These are phyloP conservation scores for Andrena dorsata DNA, from an alignment of 2,888 invertebrate species.

Conservation along the genomic window DNA sequence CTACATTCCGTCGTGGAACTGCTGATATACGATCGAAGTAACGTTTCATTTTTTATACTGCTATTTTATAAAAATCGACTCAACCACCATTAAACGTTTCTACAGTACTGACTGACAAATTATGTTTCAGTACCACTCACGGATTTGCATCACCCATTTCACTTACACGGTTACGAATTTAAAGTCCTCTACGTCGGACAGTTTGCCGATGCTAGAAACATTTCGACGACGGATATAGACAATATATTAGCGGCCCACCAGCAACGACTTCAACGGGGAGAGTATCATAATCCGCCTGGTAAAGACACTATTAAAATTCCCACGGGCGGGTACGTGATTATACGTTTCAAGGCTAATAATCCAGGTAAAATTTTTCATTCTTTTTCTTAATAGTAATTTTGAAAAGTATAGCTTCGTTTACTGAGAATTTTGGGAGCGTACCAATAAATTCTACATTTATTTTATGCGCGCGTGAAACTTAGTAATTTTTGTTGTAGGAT, in stretches of 20 bases:
- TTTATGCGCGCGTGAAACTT: not conserved
- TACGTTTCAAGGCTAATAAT: conserved; percentile 85
- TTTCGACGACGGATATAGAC: conserved; percentile 50
- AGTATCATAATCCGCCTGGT: conserved; percentile 79
- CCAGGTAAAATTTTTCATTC: conserved; percentile 80
- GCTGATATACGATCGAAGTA: conserved; percentile 83
- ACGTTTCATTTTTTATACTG: conserved; percentile 27
- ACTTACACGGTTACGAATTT: conserved; percentile 84
- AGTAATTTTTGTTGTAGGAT: conserved; percentile 68
- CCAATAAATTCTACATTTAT: not conserved
- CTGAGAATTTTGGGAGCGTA: not conserved
- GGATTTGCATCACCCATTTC: conserved; percentile 82
- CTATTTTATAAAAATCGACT: not conserved
- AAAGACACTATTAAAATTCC: conserved; percentile 86
- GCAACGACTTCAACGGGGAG: conserved; percentile 80
- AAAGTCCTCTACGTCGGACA: conserved; percentile 81
- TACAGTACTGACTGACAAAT: not conserved
- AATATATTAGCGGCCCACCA: conserved; percentile 77
- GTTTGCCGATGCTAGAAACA: conserved; percentile 32
- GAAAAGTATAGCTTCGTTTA: not conserved
- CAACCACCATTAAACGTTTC: not conserved
- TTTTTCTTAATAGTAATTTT: not conserved
- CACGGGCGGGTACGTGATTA: conserved; percentile 84
- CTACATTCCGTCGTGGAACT: conserved; percentile 83
- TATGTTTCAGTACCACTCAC: conserved; percentile 59